Base-by-base conservation (phyloP, 2,888 invertebrate genomes). In the Sarcophaga caerulescens region DNA sequence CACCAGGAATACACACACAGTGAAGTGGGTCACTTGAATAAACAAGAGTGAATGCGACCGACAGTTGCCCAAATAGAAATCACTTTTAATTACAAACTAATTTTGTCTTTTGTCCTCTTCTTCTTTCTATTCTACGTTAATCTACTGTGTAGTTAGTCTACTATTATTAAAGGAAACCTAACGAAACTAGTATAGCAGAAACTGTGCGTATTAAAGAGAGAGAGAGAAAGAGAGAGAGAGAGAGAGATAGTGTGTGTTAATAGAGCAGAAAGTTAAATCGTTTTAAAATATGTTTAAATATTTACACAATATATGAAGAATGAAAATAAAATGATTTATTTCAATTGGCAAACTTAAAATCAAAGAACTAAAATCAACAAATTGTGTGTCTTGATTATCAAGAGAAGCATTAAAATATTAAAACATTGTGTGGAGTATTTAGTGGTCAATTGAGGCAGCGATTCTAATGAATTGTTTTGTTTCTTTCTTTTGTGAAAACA, bases 221-320 rank as follows among this genome's bases (percentile, higher is more conserved):
- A 35, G 35, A 35, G 35, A 35, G 0, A 35, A n/a, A n/a, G 35
- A 35, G 6, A 35, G 35, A 35, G 35, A 35, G 35, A 35, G 0
- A 35, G 8, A 10, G 1, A 35, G 35, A 2, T 8, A 35, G 35
- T 10, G 35, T 35, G 35, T 35, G 35, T 35, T 35, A 35, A 35
- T 35, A 35, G 35, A 35, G 21, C n/a, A 21, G 47, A 52, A 75
- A 75, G 74, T 63, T 75, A 62, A 75, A 81, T 69, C 21, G 62
- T 21, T 35, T 81, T 75, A 69, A 75, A 81, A 75, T 75, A 60
- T 75, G 52, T 69, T 69, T 23, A 75, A 75, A 81, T 75, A 75
- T 75, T 81, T 62, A 62, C 69, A 35, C 62, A 62, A 17, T 62
- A 75, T 35, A 17, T 75, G 12, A 8, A 62, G 44, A 60, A 17